These are phyloP conservation scores for Oenanthe oenanthe DNA, from an alignment of 2,113 vertebrate species.

Conservation along the genomic window DNA sequence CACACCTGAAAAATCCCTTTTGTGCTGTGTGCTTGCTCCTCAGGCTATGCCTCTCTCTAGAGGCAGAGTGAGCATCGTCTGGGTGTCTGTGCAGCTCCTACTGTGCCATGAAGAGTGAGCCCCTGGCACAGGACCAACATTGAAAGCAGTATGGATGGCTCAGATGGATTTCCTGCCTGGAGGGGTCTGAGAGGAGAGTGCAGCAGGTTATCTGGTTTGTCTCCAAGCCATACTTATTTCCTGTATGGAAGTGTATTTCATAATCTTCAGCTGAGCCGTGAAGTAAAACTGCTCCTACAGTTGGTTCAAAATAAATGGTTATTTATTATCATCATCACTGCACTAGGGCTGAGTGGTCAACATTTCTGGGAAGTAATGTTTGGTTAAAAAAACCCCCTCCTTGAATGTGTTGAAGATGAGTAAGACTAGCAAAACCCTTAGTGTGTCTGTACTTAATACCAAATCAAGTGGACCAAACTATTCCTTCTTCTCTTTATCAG, in stretches of 20 bases:
- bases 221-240: background rate
- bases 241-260: background rate
- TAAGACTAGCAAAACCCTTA: background rate
- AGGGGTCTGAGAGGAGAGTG: background rate
- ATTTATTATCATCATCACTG: background rate
- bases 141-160: background rate
- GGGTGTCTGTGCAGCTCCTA: background rate
- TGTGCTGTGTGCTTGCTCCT: background rate
- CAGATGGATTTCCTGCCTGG: background rate
- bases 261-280: background rate
- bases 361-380: background rate
- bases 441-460: background rate
- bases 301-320: background rate
- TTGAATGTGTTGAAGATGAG: background rate
- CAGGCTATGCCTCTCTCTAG: background rate
- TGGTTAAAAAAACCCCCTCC: background rate
- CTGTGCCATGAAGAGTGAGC: rapidly evolving
- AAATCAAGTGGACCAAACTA: background rate
- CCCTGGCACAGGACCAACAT: rapidly evolving
- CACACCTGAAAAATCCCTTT: background rate
- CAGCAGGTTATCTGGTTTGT: background rate
- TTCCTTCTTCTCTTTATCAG: background rate
- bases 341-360: background rate
- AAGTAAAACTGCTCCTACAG: background rate
- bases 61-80: rapidly evolving